Percentiles rank a stretch among this genome's conserved stretches.
Evolutionary conservation across 2,113 vertebrate species (phyloP).

Genomic region (Menura novaehollandiae): DNA sequence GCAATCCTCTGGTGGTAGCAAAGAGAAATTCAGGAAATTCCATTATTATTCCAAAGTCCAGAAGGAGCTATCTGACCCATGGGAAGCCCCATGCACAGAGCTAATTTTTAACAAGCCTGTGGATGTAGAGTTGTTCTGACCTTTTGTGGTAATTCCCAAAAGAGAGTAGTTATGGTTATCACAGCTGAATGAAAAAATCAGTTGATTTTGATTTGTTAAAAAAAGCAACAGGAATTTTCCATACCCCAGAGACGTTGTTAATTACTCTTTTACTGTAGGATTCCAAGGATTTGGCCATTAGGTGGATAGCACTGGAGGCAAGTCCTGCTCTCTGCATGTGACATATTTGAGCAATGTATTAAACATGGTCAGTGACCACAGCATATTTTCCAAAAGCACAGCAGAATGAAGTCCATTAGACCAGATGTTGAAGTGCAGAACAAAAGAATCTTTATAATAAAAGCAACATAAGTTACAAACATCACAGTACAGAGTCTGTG

Average conservation of each 20-base stretch:
- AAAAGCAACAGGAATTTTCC: background rate
- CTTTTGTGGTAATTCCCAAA: background rate
- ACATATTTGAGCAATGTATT: conserved; percentile 21
- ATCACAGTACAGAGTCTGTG: background rate
- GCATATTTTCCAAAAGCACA: conserved; percentile 57
- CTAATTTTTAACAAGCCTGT: background rate
- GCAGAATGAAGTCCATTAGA: conserved; percentile 33
- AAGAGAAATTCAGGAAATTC: background rate
- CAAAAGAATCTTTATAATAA: conserved; percentile 33
- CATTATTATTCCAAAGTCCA: background rate
- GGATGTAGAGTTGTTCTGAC: background rate
- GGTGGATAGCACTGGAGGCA: background rate
- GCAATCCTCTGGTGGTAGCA: background rate
- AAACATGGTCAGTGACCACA: conserved; percentile 41
- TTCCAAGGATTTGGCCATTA: background rate
- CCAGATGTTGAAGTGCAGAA: conserved; percentile 51
- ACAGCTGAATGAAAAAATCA: background rate
- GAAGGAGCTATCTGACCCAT: background rate
- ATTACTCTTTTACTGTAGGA: background rate
- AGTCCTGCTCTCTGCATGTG: background rate
- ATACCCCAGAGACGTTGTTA: background rate
- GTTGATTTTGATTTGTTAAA: background rate
- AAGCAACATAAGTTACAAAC: background rate
- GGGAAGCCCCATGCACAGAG: background rate
- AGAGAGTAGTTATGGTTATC: background rate